phyloP scores from a whole-genome alignment of 2,113 vertebrate species.

The Colistium nudipinnis region DNA sequence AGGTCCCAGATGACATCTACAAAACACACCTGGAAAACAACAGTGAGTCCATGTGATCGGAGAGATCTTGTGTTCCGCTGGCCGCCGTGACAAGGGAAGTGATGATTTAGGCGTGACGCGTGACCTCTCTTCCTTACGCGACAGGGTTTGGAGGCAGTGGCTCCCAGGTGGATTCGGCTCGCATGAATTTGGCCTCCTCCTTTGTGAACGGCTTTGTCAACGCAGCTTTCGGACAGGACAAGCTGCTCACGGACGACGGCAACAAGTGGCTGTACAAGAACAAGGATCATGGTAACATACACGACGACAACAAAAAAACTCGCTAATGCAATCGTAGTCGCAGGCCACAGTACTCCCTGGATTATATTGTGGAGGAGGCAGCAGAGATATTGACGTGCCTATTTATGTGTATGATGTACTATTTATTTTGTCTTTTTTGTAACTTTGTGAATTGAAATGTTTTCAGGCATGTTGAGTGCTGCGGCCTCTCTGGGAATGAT shows the following conservation, averaged over 20 bases:
- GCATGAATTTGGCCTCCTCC: slow-evolving; percentile 98
- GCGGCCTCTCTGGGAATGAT: slow-evolving; percentile 97
- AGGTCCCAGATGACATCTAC: slow-evolving; percentile 98
- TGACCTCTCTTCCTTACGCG: slow-evolving; percentile 1
- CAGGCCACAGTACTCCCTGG: not conserved
- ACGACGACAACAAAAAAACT: slow-evolving; percentile 46
- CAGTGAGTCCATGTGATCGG: slow-evolving; percentile 80
- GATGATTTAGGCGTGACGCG: not conserved
- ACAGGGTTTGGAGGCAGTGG: slow-evolving; percentile 96
- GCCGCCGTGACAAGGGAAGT: not conserved
- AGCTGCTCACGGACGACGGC: slow-evolving; percentile 96
- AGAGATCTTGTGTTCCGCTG: not conserved
- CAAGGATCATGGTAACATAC: slow-evolving; percentile 97
- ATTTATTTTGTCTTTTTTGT: not conserved
- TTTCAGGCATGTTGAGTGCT: slow-evolving; percentile 94
- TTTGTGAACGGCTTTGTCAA: slow-evolving; percentile 99
- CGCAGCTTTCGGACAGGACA: slow-evolving; percentile 97
- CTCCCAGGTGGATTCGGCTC: slow-evolving; percentile 97
- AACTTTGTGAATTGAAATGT: not conserved
- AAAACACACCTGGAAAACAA: slow-evolving; percentile 99
- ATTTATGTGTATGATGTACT: not conserved
- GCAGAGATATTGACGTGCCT: not conserved
- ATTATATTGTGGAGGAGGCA: not conserved
- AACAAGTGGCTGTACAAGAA: slow-evolving; percentile 99
- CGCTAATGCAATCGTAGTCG: too few relatives aligned